phyloP scores from a whole-genome alignment of 1,140 invertebrate species.

The Oreohelix idahoensis region DNA sequence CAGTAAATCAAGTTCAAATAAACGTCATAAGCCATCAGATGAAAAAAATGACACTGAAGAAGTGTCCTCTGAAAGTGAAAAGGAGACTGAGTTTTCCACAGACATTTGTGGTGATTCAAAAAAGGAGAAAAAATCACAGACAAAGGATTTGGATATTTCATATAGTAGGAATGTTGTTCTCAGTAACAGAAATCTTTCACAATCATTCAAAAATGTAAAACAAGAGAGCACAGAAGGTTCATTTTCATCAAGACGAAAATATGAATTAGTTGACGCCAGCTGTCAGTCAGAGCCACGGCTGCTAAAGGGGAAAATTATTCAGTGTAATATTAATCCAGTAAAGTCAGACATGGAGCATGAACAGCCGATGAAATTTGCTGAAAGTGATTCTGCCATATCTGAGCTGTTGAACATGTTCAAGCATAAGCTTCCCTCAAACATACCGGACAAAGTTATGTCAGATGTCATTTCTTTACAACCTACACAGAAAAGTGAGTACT shows the following conservation, averaged over 20 bases:
- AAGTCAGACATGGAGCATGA: not conserved
- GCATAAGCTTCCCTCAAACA: constrained; percentile 4
- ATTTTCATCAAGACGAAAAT: not conserved
- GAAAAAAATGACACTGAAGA: not conserved
- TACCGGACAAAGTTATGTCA: not conserved
- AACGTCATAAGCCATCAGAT: not conserved
- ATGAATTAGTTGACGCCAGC: not conserved
- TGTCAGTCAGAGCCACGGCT: constrained; percentile 1
- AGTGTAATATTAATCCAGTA: constrained; percentile 31
- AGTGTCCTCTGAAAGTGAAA: not conserved
- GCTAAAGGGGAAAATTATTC: constrained; percentile 35
- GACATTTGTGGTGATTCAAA: not conserved
- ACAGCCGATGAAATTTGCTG: not conserved
- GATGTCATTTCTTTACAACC: not conserved
- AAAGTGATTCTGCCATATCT: not conserved
- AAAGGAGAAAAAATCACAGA: not conserved
- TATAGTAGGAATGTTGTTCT: not conserved
- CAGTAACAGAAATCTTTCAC: not conserved
- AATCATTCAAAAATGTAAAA: not conserved
- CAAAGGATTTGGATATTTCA: not conserved
- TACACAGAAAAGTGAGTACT: not conserved
- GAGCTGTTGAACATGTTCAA: constrained; percentile 5
- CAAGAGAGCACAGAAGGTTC: not conserved
- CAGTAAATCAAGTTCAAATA: not conserved
- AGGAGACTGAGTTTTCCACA: not conserved